phyloP scores from a whole-genome alignment of 2,888 invertebrate species.

The Pseudoips prasinana region DNA sequence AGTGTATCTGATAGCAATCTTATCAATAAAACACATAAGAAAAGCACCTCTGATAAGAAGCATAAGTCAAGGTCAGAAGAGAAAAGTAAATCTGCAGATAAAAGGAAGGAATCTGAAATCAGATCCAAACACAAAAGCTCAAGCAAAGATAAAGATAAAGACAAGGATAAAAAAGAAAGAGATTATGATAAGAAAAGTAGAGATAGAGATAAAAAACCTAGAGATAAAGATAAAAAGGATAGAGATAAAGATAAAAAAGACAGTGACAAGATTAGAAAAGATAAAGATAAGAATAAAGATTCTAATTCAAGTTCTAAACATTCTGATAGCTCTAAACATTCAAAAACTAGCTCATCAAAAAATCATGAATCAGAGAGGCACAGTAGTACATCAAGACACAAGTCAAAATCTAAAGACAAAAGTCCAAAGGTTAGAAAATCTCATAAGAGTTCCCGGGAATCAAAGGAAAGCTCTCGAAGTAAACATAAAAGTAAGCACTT shows the following conservation, averaged over 20 bases:
- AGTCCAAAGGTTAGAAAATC: conserved; percentile 40
- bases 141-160: conserved; percentile 48
- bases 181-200: conserved; percentile 30
- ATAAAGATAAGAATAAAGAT: conserved; percentile 49
- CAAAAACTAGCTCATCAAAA: conserved; percentile 41
- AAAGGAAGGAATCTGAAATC: conserved; percentile 42
- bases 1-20: conserved; percentile 28
- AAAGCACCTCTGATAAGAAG: conserved; percentile 42
- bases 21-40: conserved; percentile 39
- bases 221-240: conserved; percentile 29
- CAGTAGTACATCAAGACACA: conserved; percentile 41
- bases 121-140: conserved; percentile 60
- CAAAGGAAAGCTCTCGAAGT: conserved; percentile 30
- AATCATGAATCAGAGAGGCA: conserved; percentile 42
- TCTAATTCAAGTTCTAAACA: conserved; percentile 43
- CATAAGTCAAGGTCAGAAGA: conserved; percentile 40
- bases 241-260: conserved; percentile 44
- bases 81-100: conserved; percentile 43
- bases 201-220: conserved; percentile 41
- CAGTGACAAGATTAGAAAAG: too few species aligned
- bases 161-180: conserved; percentile 25
- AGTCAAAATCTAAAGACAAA: conserved; percentile 37
- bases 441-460: conserved; percentile 49
- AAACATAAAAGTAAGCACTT: conserved; percentile 40
- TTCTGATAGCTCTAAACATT: conserved; percentile 39